Conservation (phyloP, 2,113 vertebrate genomes). For the Cyanocitta stelleri region DNA sequence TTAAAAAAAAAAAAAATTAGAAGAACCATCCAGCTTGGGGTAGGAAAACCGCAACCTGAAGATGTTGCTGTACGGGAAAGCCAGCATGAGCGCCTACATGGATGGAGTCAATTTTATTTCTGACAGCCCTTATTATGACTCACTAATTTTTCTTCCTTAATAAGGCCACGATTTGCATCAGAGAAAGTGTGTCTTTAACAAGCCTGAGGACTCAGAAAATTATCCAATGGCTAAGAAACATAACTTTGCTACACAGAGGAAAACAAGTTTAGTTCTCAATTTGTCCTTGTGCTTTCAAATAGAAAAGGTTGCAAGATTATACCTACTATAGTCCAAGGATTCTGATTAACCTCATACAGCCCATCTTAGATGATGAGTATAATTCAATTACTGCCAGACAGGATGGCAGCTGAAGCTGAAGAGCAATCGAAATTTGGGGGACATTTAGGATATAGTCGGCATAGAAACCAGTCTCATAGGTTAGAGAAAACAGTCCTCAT, state of each 20-base stretch:
- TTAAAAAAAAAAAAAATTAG: background rate
- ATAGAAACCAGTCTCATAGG: background rate
- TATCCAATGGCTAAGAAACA: background rate
- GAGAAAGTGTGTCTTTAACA: background rate
- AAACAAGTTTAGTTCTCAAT: background rate
- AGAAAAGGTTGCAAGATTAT: background rate
- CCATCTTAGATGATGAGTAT: background rate
- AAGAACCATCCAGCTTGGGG: fast-evolving
- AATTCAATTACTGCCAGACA: background rate
- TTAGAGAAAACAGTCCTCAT: background rate
- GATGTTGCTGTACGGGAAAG: background rate
- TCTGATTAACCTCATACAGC: background rate
- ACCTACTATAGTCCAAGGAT: background rate
- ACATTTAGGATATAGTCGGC: background rate
- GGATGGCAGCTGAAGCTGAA: background rate
- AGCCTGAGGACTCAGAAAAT: background rate
- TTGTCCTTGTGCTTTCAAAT: background rate
- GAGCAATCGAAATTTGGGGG: background rate
- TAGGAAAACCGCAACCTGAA: background rate
- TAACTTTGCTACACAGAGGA: background rate
- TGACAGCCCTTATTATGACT: background rate
- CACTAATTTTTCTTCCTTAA: background rate
- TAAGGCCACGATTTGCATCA: background rate
- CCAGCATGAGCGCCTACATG: background rate
- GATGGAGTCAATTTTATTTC: background rate